phyloP scores from a whole-genome alignment of 2,888 invertebrate genomes.

The Aethes cnicana region DNA sequence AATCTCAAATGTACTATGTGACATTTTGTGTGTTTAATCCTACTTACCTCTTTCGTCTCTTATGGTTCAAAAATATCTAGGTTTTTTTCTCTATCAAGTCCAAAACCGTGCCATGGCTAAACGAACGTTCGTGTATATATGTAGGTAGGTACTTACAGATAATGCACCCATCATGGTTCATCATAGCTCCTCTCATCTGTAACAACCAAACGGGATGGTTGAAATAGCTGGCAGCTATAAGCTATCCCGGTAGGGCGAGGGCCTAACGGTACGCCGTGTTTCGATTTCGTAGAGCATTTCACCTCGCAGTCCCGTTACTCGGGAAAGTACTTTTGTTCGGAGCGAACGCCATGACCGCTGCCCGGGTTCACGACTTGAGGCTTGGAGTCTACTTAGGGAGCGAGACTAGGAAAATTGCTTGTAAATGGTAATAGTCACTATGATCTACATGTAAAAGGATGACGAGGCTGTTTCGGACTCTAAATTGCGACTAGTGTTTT shows the following conservation, averaged over 20 bases:
- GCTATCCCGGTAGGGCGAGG: constrained; percentile 57
- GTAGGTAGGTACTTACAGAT: too few species aligned
- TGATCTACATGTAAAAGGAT: constrained; percentile 14
- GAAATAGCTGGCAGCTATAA: constrained; percentile 45
- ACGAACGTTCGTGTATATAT: too few species aligned
- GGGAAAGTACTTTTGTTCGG: constrained; percentile 78
- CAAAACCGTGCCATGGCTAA: too few species aligned
- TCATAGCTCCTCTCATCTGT: too few species aligned
- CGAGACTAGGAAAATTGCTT: constrained; percentile 27
- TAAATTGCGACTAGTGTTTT: too few species aligned
- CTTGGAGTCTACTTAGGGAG: constrained; percentile 50
- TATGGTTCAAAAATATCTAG: too few species aligned
- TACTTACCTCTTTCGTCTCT: too few species aligned
- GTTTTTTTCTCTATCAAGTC: too few species aligned
- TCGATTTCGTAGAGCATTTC: constrained; percentile 84
- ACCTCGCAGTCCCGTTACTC: constrained; percentile 78
- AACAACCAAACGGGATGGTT: constrained; percentile 44
- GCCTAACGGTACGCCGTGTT: constrained; percentile 80
- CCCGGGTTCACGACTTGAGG: constrained; percentile 72
- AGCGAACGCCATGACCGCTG: constrained; percentile 42
- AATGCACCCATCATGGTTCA: too few species aligned
- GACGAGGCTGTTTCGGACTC: neutral
- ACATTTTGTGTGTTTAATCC: too few species aligned
- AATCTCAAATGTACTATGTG: too few species aligned
- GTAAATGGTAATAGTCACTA: constrained; percentile 15